phyloP scores from a whole-genome alignment of 2,113 vertebrate genomes.

The Vulpes lagopus region DNA sequence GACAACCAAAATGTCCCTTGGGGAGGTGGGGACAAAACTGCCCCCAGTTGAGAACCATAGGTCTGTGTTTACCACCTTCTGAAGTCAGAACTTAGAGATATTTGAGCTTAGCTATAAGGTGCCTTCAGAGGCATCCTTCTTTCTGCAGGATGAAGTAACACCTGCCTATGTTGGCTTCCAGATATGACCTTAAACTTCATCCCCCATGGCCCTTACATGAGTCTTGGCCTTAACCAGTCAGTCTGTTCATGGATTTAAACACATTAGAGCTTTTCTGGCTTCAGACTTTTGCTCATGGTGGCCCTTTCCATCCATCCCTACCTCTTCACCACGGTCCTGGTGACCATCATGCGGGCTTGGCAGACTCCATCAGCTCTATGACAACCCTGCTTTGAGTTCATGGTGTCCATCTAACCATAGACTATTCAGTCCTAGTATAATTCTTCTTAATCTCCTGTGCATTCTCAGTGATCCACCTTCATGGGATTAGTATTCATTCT shows the following conservation, averaged over 20 bases:
- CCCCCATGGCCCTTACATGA: rapidly evolving
- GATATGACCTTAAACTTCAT: background rate
- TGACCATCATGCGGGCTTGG: background rate
- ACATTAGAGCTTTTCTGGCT: background rate
- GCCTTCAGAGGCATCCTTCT: background rate
- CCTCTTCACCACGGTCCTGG: background rate
- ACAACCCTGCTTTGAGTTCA: too few relatives aligned
- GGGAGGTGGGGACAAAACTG: background rate
- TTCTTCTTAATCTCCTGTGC: rapidly evolving
- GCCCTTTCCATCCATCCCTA: rapidly evolving
- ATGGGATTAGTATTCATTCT: too few relatives aligned
- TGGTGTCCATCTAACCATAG: too few relatives aligned
- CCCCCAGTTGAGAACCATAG: background rate
- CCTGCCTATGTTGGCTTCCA: background rate
- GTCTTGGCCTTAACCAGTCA: background rate
- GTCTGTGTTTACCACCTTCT: background rate
- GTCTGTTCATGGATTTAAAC: background rate
- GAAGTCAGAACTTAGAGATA: background rate
- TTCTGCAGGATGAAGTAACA: background rate
- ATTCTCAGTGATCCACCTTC: background rate
- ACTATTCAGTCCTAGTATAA: too few relatives aligned
- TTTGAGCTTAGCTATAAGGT: background rate
- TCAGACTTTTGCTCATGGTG: background rate
- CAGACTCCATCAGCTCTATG: background rate
- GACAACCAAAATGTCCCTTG: background rate